A percentile compares a stretch with the other conserved stretches of the same genome.
Conservation (phyloP, 2,797 vertebrate species). For the Craterocephalus amniculus region DNA sequence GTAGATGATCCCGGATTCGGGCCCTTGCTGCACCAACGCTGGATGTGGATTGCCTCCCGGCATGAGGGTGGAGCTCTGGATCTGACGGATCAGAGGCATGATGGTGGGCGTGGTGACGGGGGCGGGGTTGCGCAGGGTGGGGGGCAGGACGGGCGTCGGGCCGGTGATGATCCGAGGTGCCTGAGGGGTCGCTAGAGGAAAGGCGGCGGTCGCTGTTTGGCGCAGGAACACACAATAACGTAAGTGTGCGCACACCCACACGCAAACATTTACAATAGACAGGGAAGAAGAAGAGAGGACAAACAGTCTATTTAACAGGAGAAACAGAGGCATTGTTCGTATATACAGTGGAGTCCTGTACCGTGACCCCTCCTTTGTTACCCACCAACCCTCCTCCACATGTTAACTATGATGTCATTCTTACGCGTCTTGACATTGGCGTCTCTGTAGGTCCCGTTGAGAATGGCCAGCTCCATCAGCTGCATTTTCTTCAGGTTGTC, state of each 20-base stretch:
- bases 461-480: conserved; percentile 98
- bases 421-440: conserved; percentile 99
- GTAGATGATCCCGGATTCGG: conserved; percentile 96
- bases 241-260: conserved; percentile 59
- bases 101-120: conserved; percentile 91
- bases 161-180: conserved; percentile 95
- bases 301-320: conserved; percentile 68
- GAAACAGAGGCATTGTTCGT: conserved; percentile 72
- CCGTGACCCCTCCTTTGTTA: conserved; percentile 58
- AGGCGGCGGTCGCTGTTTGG: conserved; percentile 85
- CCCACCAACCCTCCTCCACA: conserved; percentile 68
- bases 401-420: conserved; percentile 73
- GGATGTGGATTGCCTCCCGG: conserved; percentile 93
- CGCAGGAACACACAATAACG: conserved; percentile 50
- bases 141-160: conserved; percentile 92
- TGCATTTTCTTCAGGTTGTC: conserved; percentile 99
- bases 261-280: conserved; percentile 55
- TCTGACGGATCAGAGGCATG: conserved; percentile 99
- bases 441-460: conserved; percentile 99
- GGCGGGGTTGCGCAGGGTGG: conserved; percentile 89
- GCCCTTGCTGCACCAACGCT: conserved; percentile 91
- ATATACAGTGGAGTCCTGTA: conserved; percentile 75
- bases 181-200: conserved; percentile 95
- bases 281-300: conserved; percentile 66
- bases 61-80: conserved; percentile 95